Percentiles rank a stretch among this genome's conserved stretches.
These are phyloP conservation scores for Sapajus apella DNA, from an alignment of 2,113 vertebrate species.

Conservation along the genomic window DNA sequence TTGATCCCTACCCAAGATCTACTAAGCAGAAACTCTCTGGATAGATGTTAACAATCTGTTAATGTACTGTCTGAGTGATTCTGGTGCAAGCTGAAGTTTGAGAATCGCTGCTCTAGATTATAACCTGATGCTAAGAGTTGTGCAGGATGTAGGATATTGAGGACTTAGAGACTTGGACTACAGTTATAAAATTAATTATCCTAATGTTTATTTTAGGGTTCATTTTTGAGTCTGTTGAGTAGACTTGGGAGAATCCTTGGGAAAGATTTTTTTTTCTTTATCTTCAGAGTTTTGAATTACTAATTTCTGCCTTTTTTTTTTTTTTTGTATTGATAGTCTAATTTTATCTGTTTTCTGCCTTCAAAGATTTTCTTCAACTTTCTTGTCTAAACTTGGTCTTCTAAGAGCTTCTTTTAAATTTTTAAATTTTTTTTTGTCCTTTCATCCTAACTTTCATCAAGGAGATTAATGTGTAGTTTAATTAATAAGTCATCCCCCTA, in stretches of 20 bases:
- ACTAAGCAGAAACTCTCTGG: neutral
- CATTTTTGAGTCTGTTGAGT: neutral
- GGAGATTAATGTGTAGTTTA: neutral
- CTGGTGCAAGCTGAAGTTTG: neutral
- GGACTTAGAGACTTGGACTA: neutral
- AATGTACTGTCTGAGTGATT: neutral
- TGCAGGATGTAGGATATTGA: neutral
- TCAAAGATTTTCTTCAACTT: conserved; percentile 33
- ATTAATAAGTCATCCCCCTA: neutral
- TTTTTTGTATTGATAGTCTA: neutral
- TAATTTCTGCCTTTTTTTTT: conserved; percentile 17
- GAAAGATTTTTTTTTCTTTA: neutral
- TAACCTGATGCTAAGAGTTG: neutral
- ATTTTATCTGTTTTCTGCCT: neutral
- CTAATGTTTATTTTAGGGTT: neutral
- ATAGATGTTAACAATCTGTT: neutral
- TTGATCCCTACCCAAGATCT: neutral
- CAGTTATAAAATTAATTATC: neutral
- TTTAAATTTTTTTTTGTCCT: neutral
- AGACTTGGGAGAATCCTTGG: neutral
- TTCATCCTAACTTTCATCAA: neutral
- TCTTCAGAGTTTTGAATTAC: neutral
- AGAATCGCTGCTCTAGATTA: neutral
- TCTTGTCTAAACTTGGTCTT: neutral
- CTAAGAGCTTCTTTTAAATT: neutral